Conservation (phyloP, 2,797 vertebrate genomes). For the Gymnopithys bicolor region DNA sequence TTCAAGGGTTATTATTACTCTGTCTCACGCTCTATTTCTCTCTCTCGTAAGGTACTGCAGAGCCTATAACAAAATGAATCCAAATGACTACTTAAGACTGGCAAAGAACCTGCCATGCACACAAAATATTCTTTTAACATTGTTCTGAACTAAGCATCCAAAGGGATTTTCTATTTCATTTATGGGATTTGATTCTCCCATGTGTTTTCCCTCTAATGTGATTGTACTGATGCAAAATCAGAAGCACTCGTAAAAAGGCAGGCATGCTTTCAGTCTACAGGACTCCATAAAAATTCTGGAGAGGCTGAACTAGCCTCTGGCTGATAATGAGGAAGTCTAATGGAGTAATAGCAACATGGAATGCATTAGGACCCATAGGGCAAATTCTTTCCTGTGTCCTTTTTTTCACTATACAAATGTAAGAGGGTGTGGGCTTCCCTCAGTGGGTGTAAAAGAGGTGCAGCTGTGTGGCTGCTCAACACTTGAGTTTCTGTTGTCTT, state of each 20-base stretch:
- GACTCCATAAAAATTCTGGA: neutral
- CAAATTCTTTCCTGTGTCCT: neutral
- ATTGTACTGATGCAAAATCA: constrained; percentile 40
- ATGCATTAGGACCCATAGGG: neutral
- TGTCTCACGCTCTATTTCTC: constrained; percentile 59
- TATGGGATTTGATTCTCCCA: constrained; percentile 31
- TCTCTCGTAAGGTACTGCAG: constrained; percentile 55
- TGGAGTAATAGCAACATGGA: neutral
- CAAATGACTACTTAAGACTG: constrained; percentile 72
- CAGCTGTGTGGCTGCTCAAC: neutral
- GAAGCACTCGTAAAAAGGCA: neutral
- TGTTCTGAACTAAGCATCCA: constrained; percentile 58
- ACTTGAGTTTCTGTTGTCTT: neutral
- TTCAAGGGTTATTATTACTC: constrained; percentile 71
- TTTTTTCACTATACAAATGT: neutral
- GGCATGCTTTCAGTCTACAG: neutral
- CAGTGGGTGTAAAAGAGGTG: neutral
- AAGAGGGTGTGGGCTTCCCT: neutral
- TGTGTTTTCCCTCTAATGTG: constrained; percentile 45
- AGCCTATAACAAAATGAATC: constrained; percentile 74
- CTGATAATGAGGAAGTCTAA: neutral
- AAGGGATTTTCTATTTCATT: constrained; percentile 64
- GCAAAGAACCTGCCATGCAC: constrained; percentile 69
- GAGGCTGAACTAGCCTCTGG: neutral
- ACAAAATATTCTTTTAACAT: constrained; percentile 70